These are phyloP conservation scores for Drosophila varians DNA, from an alignment of 1,140 invertebrate genomes.

Conservation along the genomic window DNA sequence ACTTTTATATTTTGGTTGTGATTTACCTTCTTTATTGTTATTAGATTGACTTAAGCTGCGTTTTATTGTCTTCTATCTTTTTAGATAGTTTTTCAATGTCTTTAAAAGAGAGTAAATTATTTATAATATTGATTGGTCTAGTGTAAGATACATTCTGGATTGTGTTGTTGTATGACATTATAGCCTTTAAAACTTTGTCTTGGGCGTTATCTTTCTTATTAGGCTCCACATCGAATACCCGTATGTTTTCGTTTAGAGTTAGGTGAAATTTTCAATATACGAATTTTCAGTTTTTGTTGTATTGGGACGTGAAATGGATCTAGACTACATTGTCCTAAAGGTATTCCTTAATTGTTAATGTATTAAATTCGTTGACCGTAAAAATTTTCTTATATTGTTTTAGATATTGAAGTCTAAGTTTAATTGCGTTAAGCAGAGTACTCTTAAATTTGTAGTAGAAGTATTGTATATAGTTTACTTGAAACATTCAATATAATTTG, in stretches of 20 bases:
- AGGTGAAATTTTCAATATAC: neutral
- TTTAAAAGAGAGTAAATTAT: neutral
- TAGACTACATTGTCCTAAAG: conserved; percentile 1
- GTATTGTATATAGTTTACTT: neutral
- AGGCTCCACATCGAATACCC: neutral
- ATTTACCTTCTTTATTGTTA: neutral
- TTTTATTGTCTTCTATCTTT: neutral
- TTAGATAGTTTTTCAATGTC: neutral
- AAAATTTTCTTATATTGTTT: conserved; percentile 12
- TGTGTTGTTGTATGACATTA: neutral
- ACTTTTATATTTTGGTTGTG: neutral
- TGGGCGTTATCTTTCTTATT: neutral
- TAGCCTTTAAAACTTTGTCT: neutral
- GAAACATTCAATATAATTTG: neutral
- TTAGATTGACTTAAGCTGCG: neutral
- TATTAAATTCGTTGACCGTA: conserved; percentile 5
- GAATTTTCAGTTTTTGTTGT: conserved; percentile 2
- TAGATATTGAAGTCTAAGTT: conserved; percentile 18
- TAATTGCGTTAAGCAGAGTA: conserved; percentile 13
- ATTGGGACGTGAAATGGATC: neutral
- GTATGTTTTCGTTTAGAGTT: neutral
- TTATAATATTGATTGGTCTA: neutral
- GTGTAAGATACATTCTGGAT: neutral
- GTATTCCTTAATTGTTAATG: neutral
- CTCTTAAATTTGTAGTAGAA: neutral